Conservation (phyloP, 2,888 invertebrate species). For the Plusia festucae region DNA sequence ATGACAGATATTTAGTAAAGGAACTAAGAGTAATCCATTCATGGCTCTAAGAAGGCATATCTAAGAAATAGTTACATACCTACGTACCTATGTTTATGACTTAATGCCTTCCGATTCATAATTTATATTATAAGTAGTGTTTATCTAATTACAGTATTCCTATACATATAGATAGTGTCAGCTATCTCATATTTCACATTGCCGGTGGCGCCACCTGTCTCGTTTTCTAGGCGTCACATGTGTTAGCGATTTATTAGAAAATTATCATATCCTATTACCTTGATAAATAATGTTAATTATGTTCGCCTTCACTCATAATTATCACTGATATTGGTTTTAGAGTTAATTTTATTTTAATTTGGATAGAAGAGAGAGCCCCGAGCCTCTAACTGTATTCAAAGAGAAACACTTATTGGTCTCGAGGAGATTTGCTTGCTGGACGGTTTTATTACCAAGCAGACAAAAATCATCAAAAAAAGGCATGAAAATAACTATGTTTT, state of each 20-base stretch:
- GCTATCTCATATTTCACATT: conserved; percentile 33
- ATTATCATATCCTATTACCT: conserved; percentile 34
- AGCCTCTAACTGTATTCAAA: too few species aligned
- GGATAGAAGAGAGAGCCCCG: neutral
- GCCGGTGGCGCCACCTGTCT: conserved; percentile 39
- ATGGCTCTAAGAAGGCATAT: neutral
- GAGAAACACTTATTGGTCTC: too few species aligned
- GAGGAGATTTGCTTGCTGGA: too few species aligned
- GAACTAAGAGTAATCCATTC: neutral
- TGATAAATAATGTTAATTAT: conserved; percentile 15
- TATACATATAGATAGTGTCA: neutral
- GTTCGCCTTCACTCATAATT: neutral
- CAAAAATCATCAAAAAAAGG: too few species aligned
- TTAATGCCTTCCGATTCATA: conserved; percentile 4
- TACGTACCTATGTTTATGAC: neutral
- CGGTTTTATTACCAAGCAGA: too few species aligned
- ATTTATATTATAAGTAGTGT: conserved; percentile 4
- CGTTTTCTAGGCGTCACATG: conserved; percentile 31
- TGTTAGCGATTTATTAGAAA: conserved; percentile 21
- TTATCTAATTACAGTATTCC: neutral
- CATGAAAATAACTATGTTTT: too few species aligned
- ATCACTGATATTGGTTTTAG: neutral
- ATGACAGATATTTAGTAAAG: neutral
- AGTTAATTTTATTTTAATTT: neutral
- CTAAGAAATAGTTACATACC: neutral